phyloP scores from a whole-genome alignment of 2,113 vertebrate genomes.

The Oriolus oriolus region DNA sequence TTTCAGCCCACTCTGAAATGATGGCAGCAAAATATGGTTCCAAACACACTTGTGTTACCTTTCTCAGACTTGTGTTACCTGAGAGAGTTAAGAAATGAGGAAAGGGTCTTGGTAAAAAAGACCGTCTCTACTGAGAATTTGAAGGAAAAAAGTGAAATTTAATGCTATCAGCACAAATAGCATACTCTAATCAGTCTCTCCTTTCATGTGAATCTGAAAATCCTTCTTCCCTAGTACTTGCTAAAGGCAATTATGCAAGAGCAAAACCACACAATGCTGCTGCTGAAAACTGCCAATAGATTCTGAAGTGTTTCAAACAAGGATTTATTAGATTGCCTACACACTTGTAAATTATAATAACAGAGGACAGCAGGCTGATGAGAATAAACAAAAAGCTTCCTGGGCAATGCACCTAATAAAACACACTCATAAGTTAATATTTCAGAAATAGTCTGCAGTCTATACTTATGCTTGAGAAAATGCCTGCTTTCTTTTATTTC shows the following conservation, averaged over 20 bases:
- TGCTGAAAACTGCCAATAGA: conserved; percentile 32
- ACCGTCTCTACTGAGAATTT: neutral
- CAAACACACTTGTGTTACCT: neutral
- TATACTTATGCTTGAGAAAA: conserved; percentile 45
- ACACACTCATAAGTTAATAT: conserved; percentile 51
- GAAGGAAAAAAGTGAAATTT: neutral
- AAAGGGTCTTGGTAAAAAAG: neutral
- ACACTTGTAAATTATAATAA: conserved; percentile 12
- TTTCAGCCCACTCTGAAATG: neutral
- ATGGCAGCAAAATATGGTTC: neutral
- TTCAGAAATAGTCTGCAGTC: neutral
- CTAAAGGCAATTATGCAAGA: conserved; percentile 15
- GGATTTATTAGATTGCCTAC: conserved; percentile 26
- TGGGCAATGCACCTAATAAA: conserved; percentile 40
- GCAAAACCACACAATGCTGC: neutral
- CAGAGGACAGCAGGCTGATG: conserved; percentile 29
- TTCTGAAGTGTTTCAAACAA: conserved; percentile 47
- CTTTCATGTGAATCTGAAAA: conserved; percentile 36
- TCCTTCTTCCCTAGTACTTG: neutral
- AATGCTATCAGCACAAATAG: neutral
- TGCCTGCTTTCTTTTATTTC: conserved; percentile 54
- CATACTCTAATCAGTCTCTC: neutral
- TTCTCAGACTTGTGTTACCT: neutral
- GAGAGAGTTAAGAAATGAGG: neutral
- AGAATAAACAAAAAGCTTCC: conserved; percentile 53